Base-by-base conservation (phyloP, 2,888 invertebrate genomes). In the Malachius bipustulatus region DNA sequence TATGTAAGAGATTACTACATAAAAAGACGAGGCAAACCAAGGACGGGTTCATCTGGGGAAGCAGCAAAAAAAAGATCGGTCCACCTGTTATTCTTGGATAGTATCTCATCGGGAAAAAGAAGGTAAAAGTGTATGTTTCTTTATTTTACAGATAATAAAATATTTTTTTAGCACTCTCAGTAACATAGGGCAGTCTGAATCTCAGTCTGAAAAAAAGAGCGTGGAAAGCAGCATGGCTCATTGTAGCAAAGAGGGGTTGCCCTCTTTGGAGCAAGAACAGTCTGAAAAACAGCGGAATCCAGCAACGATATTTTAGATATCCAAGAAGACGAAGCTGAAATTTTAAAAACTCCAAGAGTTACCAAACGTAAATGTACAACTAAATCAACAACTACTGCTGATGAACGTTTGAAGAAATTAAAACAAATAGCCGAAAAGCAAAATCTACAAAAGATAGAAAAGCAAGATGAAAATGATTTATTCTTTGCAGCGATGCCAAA, bases 1-100 rank as follows among this genome's bases (percentile, higher is more conserved):
- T 55, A 56, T 38, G 38, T 56, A 33, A 40, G 55, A 34, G 56
- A 57, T 34, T 55, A 56, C 42, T 55, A 56, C 38, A 47, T 55
- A 36, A 43, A 49, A 34, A 45, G 52, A 10, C 46, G 40, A 51
- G 51, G 48, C 33, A 56, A 54, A 47, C 45, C 47, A 9, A 38
- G 43, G n/a, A 44, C 38, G 3, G 44, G 44, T 40, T 46, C 44
- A 14, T 38, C 44, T 16, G 54, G 55, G 32, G 51, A 54, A 46
- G 50, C 54, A 41, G 51, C 51, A 3, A 48, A 45, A 30, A 52
- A 49, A 9, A 50, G 52, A 38, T 43, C 50, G 10, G 39, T 39
- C 4, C 37, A 14, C 1, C 27, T 42, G 15, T 39, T 32, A 30
- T 42, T 44, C 30, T 40, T 44, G 32, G 44, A 44, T 26, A 28